Conservation (phyloP, 2,888 invertebrate species). For the Clistopyga incitator region DNA sequence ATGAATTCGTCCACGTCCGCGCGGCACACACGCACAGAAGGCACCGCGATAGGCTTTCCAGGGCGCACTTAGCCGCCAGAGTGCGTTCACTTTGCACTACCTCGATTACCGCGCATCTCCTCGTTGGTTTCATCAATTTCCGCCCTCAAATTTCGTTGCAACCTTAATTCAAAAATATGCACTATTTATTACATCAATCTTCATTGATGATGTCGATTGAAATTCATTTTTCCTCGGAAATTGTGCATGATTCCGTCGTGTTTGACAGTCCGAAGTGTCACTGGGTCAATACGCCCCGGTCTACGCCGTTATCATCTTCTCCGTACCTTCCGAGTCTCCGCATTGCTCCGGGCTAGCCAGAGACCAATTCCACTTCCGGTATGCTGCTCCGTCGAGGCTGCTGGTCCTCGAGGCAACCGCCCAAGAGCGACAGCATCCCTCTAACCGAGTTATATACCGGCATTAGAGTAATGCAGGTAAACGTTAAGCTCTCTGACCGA, state of each 20-base stretch:
- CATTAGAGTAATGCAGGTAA: constrained; percentile 51
- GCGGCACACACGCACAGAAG: neutral
- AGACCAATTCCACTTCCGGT: constrained; percentile 62
- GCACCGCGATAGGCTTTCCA: neutral
- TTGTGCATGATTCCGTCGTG: no score
- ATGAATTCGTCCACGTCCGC: constrained; percentile 73
- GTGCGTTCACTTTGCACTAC: neutral
- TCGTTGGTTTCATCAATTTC: neutral
- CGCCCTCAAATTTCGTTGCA: no score
- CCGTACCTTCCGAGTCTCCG: constrained; percentile 23
- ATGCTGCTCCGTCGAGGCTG: constrained; percentile 28
- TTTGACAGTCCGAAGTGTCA: neutral
- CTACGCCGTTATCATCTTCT: neutral
- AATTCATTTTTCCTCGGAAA: neutral
- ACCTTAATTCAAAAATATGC: neutral
- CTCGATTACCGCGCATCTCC: neutral
- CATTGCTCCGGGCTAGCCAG: constrained; percentile 18
- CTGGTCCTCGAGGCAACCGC: constrained; percentile 29
- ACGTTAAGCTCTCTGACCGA: constrained; percentile 23
- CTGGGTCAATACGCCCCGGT: constrained; percentile 4
- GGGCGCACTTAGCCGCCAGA: neutral
- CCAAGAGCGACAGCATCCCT: constrained; percentile 27
- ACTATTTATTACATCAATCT: neutral
- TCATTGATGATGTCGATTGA: neutral
- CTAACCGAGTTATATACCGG: constrained; percentile 57